Conservation (phyloP, 2,113 vertebrate species). For the Zosterops borbonicus region DNA sequence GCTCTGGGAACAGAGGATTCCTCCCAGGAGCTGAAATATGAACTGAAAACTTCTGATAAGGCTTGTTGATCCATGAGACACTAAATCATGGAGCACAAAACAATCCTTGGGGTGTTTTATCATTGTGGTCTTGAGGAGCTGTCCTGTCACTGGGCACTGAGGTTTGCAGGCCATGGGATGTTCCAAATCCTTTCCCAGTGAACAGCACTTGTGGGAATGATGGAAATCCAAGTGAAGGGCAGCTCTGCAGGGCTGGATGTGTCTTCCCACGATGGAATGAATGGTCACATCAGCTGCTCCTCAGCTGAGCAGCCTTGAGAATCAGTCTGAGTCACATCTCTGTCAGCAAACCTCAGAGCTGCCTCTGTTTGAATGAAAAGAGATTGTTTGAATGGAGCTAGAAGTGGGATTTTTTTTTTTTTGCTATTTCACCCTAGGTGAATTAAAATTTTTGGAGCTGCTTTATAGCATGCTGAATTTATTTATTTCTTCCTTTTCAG, state of each 20-base stretch:
- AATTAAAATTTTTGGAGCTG: neutral
- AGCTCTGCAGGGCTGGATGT: neutral
- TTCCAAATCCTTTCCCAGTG: neutral
- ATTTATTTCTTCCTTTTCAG: constrained; percentile 58
- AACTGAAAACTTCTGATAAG: neutral
- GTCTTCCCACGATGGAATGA: neutral
- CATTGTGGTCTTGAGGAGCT: neutral
- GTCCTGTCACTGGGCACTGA: neutral
- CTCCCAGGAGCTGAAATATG: neutral
- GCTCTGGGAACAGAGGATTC: neutral
- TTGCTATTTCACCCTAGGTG: neutral
- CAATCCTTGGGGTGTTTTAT: neutral
- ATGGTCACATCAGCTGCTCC: neutral
- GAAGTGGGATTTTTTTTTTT: neutral
- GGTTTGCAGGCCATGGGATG: neutral
- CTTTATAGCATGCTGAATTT: neutral
- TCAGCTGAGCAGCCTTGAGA: neutral
- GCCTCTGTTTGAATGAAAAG: neutral
- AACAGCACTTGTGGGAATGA: neutral
- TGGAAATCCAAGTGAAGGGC: neutral
- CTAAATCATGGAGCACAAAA: neutral
- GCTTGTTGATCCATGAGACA: neutral
- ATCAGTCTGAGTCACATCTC: neutral
- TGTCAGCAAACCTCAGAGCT: neutral
- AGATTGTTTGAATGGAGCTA: neutral